These are phyloP conservation scores for Ciconia nigra DNA, from an alignment of 2,797 vertebrate species.

Conservation along the genomic window DNA sequence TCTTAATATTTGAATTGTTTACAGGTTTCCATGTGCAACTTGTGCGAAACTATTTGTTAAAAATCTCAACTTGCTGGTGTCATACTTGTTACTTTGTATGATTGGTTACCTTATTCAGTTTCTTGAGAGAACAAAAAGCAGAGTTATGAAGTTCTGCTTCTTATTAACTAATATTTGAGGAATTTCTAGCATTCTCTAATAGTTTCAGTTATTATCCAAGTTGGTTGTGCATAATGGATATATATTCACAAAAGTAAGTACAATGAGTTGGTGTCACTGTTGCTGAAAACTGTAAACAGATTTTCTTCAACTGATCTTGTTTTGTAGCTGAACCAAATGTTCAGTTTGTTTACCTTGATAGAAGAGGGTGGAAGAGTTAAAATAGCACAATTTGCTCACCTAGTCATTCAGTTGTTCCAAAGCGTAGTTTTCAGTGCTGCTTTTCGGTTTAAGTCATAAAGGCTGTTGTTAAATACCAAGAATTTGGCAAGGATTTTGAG, in stretches of 20 bases:
- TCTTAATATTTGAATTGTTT: neutral
- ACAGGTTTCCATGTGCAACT: neutral
- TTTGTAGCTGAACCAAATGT: neutral
- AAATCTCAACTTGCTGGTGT: neutral
- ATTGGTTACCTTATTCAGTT: neutral
- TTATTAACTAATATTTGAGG: neutral
- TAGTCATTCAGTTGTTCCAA: neutral
- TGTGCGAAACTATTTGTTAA: neutral
- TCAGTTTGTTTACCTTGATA: neutral
- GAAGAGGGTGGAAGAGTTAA: neutral
- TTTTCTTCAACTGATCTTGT: neutral
- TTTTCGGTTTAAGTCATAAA: neutral
- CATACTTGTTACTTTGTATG: neutral
- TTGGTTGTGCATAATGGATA: neutral
- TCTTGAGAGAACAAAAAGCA: neutral
- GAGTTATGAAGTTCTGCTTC: neutral
- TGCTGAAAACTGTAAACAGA: neutral
- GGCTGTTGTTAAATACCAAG: neutral
- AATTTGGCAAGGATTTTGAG: neutral
- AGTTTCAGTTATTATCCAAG: neutral
- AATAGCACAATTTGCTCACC: neutral
- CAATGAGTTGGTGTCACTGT: neutral
- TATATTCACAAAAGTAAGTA: neutral
- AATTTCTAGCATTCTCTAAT: neutral
- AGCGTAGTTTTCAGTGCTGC: neutral